Evolutionary conservation across 2,797 vertebrate genomes (phyloP).

Genomic region (Enteromius anoplus): DNA sequence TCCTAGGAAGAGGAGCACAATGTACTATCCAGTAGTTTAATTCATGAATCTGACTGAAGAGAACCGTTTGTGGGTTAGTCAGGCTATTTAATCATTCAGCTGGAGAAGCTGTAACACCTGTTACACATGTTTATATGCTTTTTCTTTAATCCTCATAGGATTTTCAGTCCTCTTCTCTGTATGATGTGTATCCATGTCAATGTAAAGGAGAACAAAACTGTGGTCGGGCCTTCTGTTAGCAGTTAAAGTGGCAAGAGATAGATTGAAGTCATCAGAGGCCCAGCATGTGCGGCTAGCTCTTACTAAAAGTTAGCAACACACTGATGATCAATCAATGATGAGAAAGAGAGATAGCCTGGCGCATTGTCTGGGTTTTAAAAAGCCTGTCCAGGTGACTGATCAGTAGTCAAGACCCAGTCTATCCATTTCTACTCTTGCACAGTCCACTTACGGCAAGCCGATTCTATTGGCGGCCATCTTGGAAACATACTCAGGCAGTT

Average conservation of each 20-base stretch:
- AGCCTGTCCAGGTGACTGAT: conserved; percentile 56
- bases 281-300: conserved; percentile 29
- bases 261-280: conserved; percentile 47
- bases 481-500: background rate
- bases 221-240: background rate
- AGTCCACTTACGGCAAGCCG: background rate
- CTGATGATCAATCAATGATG: conserved; percentile 31
- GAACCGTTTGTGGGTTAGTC: background rate
- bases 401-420: conserved; percentile 16
- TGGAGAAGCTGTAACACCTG: conserved; percentile 21
- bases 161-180: background rate
- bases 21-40: conserved; percentile 2
- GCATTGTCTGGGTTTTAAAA: conserved; percentile 47
- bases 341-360: conserved; percentile 46
- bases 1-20: background rate
- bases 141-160: conserved; percentile 32
- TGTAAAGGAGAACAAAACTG: conserved; percentile 3
- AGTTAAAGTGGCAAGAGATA: conserved; percentile 38
- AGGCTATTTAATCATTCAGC: background rate
- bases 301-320: conserved; percentile 24
- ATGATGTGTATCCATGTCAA: background rate
- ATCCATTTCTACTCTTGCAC: background rate
- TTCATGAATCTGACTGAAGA: background rate
- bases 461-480: background rate
- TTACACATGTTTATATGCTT: background rate